phyloP scores from a whole-genome alignment of 23 tunicate genomes.

The Trididemnum miniatum region DNA sequence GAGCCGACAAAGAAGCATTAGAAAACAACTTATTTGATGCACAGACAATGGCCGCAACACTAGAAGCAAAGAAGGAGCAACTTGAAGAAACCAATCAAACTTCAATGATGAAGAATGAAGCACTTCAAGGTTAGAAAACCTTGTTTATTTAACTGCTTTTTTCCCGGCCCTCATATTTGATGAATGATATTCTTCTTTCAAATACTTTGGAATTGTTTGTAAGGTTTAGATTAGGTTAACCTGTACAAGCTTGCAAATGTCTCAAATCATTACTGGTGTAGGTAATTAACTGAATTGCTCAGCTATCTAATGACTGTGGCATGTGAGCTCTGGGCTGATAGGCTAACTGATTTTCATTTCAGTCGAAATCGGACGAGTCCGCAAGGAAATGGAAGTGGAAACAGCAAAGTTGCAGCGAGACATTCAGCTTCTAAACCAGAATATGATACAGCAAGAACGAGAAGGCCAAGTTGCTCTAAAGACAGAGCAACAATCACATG shows the following conservation, averaged over 20 bases:
- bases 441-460: constrained; percentile 84
- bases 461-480: constrained; percentile 91
- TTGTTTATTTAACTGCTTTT: no score
- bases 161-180: no score
- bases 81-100: constrained; percentile 88
- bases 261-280: no score
- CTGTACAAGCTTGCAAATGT: no score
- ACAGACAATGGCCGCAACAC: constrained; percentile 53
- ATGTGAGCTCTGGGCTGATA: no score
- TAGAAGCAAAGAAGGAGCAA: constrained; percentile 92
- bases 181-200: no score
- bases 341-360: no score
- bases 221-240: background rate
- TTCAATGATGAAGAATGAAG: constrained; percentile 90
- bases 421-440: constrained; percentile 84
- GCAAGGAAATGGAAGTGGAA: constrained; percentile 96
- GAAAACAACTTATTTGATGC: constrained; percentile 89
- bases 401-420: constrained; percentile 76
- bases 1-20: constrained; percentile 95
- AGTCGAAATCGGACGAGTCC: constrained; percentile 89
- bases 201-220: constrained; percentile 2
- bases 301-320: no score
- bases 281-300: no score
- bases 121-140: constrained; percentile 81
- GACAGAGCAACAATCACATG: constrained; percentile 91